Base-by-base conservation (phyloP, 2,113 vertebrate species). In the Acrocephalus kingi region DNA sequence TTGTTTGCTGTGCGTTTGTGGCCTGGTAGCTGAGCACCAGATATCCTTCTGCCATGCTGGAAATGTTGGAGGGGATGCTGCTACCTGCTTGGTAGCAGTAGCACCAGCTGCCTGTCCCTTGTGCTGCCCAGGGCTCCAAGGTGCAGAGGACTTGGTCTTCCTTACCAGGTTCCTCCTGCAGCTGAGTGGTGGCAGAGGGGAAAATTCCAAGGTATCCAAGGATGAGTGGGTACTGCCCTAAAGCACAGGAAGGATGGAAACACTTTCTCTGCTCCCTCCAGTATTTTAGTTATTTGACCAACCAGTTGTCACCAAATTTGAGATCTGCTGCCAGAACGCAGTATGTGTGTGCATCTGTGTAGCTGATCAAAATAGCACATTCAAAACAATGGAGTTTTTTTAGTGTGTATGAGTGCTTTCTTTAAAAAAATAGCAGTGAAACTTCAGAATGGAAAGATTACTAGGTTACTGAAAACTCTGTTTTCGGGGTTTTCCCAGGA, bases 211-310 rank as follows among this genome's bases (percentile, higher is more conserved):
- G 12, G 45, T 61, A 23, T 49, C 17, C 54, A 77, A 28, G 52
- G 10, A 45, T 8, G 13, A 68, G 46, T 10, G 20, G 16, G 20
- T 67, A 45, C n/a, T 2, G 1, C 23, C 22, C 20, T 19, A 22
- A 41, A 64, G 23, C 58, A 41, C 9, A 37, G 33, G 30, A 71
- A 20, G 7, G 12, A 7, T 63, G 7, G 43, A 63, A 93, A 93
- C 1, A 8, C 14, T 10, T 22, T 7, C 7, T 9, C 3, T 2
- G 5, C 3, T 13, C 6, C 4, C 7, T 4, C 2, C 4, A 13
- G 14, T 37, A 15, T 66, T 87, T 58, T 27, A 52, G 10, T 31
- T 82, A 28, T 56, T 31, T 66, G n/a, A 16, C 14, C 25, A 49
- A 3, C 8, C 37, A 69, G 13, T 69, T 69, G 31, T 62, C 45